Percentiles rank a stretch among this genome's conserved stretches.
Evolutionary conservation across 2,797 vertebrate species (phyloP).

Genomic region (Ctenopoma multispine): DNA sequence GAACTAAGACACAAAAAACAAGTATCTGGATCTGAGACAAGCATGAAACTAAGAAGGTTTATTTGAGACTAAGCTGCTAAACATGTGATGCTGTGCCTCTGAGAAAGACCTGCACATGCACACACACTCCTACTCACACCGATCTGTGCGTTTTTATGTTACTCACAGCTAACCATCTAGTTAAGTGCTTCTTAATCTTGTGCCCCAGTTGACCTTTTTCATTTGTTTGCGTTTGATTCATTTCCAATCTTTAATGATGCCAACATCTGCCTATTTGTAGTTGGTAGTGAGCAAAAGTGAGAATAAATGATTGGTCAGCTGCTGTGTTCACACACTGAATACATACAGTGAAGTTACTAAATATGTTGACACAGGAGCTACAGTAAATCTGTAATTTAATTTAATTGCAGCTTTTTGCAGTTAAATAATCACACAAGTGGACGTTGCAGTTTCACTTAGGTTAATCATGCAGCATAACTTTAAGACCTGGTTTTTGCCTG

Average conservation of each 20-base stretch:
- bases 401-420: too few relatives aligned
- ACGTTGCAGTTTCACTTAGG: too few relatives aligned
- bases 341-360: too few relatives aligned
- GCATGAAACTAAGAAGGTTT: background rate
- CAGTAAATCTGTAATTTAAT: too few relatives aligned
- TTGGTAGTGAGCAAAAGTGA: background rate
- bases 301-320: background rate
- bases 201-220: slow-evolving; percentile 3
- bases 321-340: slow-evolving; percentile 11
- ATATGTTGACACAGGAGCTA: too few relatives aligned
- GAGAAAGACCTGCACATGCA: background rate
- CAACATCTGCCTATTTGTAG: slow-evolving; percentile 14
- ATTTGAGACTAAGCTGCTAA: background rate
- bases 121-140: background rate
- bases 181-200: slow-evolving; percentile 17
- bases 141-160: slow-evolving; percentile 12
- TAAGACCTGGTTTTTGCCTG: background rate
- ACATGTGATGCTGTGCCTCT: background rate
- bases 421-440: too few relatives aligned
- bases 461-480: too few relatives aligned
- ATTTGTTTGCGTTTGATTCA: slow-evolving; percentile 47
- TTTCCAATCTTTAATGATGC: slow-evolving; percentile 14
- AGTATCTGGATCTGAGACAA: background rate
- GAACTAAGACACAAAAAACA: background rate
- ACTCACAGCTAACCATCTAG: slow-evolving; percentile 44